Base-by-base conservation (phyloP, 2,113 vertebrate genomes). In the Nibea albiflora region DNA sequence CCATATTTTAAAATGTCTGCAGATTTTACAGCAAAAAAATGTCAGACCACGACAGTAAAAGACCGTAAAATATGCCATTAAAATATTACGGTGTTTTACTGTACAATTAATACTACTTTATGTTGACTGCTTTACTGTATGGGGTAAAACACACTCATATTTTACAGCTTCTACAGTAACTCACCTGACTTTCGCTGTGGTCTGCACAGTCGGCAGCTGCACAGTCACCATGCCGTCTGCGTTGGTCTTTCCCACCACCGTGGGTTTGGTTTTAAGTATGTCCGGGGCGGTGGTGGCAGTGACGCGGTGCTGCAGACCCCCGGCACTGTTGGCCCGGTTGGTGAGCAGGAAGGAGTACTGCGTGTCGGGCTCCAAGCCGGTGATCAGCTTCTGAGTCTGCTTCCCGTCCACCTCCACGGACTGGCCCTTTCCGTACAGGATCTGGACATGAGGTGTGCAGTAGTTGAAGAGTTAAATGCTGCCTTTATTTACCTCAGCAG, bases 311-410 rank as follows among this genome's bases (percentile, higher is more conserved):
- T 99, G 98, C 54, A 99, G 94, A 2, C 98, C 98, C 0, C 98
- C 98, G 1, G 97, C 97, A 49, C 98, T 97, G 72, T 99, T 98
- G 6, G 97, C 97, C 61, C 98, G 97, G 87, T 98, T 99, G 0
- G 97, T 99, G 76, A 99, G 92, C 70, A 98, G 95, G 84, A 99
- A 99, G 1, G 97, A 98, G 86, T 99, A 99, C 0, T 96, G 96
- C 0, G 98, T 99, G 90, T 98, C 97, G 0, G 98, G 97, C 89
- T 97, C 97, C 85, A 99, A 93, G 67, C 97, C 97, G 39, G 95
- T 95, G 87, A 99, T 97, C 66, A 98, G 93, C 90, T 98, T 98
- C 93, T 97, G 97, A 1, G 97, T 98, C 81, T 96, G 96, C 77
- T 96, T 96, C 60, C 98, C 97, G 54, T 99, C 98, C 60, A 98